Evolutionary conservation across 2,113 vertebrate genomes (phyloP).

Genomic region (Sinocyclocheilus rhinocerous): DNA sequence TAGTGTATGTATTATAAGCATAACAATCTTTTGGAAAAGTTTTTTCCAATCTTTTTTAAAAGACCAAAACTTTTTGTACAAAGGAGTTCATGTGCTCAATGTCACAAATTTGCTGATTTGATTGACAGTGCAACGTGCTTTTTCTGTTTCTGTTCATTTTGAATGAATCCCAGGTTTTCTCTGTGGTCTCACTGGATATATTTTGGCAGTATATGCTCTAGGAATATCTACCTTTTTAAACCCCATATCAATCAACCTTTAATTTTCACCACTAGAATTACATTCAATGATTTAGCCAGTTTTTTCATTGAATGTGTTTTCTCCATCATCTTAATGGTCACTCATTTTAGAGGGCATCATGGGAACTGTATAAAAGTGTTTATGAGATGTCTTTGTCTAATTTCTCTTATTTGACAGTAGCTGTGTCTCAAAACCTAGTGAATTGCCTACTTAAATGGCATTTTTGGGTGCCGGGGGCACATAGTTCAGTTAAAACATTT

Average conservation of each 20-base stretch:
- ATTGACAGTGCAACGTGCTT: background rate
- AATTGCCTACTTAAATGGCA: background rate
- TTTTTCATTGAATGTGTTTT: constrained; percentile 24
- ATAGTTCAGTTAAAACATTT: background rate
- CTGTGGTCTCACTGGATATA: background rate
- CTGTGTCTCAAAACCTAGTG: background rate
- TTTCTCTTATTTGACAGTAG: constrained; percentile 7
- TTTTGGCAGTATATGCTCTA: background rate
- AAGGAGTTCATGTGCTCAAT: background rate
- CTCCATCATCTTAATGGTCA: constrained; percentile 4
- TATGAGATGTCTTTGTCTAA: background rate
- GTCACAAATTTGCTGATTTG: background rate
- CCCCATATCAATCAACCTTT: background rate
- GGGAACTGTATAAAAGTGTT: background rate
- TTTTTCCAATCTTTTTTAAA: too few species aligned
- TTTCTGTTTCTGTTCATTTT: background rate
- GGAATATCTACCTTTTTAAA: background rate
- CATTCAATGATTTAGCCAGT: constrained; percentile 11
- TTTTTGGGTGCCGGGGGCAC: background rate
- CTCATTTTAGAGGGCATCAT: constrained; percentile 16
- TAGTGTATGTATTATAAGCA: background rate
- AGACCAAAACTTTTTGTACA: too few species aligned
- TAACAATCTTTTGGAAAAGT: background rate
- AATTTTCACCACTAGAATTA: background rate
- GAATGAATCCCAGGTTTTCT: background rate